Evolutionary conservation across 2,888 invertebrate species (phyloP), one percentile per base, ranked within the genome.

Genomic region (Cantharis lateralis): DNA sequence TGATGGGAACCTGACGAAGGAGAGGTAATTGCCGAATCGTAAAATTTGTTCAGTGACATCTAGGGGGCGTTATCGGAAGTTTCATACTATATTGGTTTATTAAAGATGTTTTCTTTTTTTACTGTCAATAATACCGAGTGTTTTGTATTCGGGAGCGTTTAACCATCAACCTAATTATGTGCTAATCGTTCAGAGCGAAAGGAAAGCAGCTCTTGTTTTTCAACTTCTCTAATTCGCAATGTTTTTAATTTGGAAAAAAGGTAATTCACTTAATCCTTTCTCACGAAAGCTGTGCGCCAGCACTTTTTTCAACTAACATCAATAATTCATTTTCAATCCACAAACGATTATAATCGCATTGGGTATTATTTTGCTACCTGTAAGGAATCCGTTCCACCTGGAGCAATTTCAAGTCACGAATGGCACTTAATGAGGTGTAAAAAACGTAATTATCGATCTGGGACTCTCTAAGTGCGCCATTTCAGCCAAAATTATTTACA

Each of bases 341-440:
- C 64, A 16, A 66, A 20, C 64, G 64, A 66, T 66, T 66, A 66
- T 20, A 66, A 66, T 20, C 64, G 64, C 64, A 24, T n/a, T 9
- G 20, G 20, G 64, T 20, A 20, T 66, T 66, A 66, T 66, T 48
- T 66, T 20, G 64, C 64, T 66, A 66, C 64, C 64, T 66, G 64
- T 20, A 66, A 66, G 24, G 64, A 66, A 66, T 63, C 64, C 20
- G 64, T 66, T 68, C 62, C 15, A 28, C 71, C 62, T 26, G 63
- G 63, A 63, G 72, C 28, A 72, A 63, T 72, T 72, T 72, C 72
- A 11, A 72, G 72, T 72, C 72, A 72, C 72, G 72, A 72, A 26
- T 32, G 10, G 20, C 15, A 32, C 62, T 71, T 71, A 71, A 71
- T 62, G 71, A 71, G 64, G 64, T 66, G 64, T 66, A 66, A 66